These are phyloP conservation scores for Coryphaenoides rupestris DNA, from an alignment of 2,113 vertebrate species.

Conservation along the genomic window DNA sequence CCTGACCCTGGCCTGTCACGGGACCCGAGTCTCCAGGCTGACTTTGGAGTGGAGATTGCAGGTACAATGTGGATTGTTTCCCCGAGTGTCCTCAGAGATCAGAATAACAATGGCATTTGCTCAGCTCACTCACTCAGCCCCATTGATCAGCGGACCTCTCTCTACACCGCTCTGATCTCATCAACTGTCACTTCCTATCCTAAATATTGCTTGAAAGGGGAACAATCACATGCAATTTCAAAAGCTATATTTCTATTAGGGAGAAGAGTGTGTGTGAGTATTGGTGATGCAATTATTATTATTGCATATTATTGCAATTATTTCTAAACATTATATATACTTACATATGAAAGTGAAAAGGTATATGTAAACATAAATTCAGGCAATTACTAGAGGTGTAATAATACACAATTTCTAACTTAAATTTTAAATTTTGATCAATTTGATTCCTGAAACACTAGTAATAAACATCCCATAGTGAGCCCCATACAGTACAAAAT, in stretches of 20 bases:
- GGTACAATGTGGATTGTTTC: slow-evolving; percentile 87
- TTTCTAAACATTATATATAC: not conserved
- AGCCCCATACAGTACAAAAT: no score
- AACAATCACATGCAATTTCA: not conserved
- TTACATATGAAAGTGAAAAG: not conserved
- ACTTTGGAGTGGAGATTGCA: slow-evolving; percentile 85
- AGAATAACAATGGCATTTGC: slow-evolving; percentile 82
- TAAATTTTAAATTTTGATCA: no score
- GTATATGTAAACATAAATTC: no score
- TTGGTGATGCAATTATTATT: no score
- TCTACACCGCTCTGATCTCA: slow-evolving; percentile 61
- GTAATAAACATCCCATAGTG: no score
- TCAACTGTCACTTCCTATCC: slow-evolving; percentile 41
- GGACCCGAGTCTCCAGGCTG: slow-evolving; percentile 71
- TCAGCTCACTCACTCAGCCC: slow-evolving; percentile 70
- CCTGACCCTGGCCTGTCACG: slow-evolving; percentile 79
- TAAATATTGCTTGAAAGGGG: not conserved
- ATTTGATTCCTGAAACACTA: no score
- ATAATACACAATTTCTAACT: no score
- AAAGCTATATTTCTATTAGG: not conserved
- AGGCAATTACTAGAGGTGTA: no score
- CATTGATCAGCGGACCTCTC: slow-evolving; percentile 67
- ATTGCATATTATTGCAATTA: no score
- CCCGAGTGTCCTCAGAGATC: slow-evolving; percentile 72
- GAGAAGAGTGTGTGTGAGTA: no score